These are phyloP conservation scores for Meloidogyne exigua DNA, from an alignment of 1,140 invertebrate species.

Conservation along the genomic window DNA sequence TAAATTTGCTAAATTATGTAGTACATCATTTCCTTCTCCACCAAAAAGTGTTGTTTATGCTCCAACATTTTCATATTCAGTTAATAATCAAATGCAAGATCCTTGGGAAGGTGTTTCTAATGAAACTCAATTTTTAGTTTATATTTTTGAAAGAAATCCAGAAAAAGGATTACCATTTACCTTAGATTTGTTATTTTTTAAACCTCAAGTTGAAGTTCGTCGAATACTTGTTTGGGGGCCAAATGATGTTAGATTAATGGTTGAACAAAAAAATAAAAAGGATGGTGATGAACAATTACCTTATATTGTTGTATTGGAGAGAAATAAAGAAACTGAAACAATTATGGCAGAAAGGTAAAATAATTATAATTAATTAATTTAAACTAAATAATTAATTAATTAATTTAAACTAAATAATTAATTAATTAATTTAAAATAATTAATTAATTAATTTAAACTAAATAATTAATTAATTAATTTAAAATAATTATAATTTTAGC, in stretches of 20 bases:
- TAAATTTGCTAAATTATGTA: slow-evolving; percentile 1
- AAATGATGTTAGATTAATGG: slow-evolving; percentile 42
- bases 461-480: not conserved
- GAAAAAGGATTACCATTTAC: slow-evolving; percentile 39
- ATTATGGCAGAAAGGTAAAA: slow-evolving; percentile 17
- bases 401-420: no score
- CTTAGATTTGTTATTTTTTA: slow-evolving; percentile 45
- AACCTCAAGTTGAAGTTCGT: slow-evolving; percentile 43
- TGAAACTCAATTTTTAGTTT: slow-evolving; percentile 21
- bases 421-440: no score
- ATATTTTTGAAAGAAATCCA: slow-evolving; percentile 17
- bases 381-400: not conserved
- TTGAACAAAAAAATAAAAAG: slow-evolving; percentile 44
- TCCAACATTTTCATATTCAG: slow-evolving; percentile 6
- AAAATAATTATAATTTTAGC: not conserved
- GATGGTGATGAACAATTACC: slow-evolving; percentile 40
- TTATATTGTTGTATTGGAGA: slow-evolving; percentile 52
- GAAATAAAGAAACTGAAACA: slow-evolving; percentile 27
- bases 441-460: not conserved
- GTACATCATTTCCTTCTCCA: not conserved
- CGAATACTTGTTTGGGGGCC: slow-evolving; percentile 25
- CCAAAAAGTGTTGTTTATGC: not conserved
- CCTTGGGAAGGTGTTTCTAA: slow-evolving; percentile 11
- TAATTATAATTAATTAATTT: not conserved
- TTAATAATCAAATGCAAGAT: slow-evolving; percentile 12